These are phyloP conservation scores for Amyelois transitella DNA, from an alignment of 1,140 invertebrate genomes.

Conservation along the genomic window DNA sequence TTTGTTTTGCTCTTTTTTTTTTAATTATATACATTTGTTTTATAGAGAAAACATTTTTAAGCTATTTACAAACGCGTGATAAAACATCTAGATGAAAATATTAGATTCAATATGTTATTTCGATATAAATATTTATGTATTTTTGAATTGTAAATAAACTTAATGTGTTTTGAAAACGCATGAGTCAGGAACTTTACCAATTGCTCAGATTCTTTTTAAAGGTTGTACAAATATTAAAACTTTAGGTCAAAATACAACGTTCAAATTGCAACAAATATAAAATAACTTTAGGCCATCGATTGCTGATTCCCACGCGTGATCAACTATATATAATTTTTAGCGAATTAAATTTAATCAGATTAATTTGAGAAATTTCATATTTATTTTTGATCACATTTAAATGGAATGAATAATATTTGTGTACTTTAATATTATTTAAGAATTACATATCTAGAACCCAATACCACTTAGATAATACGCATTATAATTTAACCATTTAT, in stretches of 20 bases:
- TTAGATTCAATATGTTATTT: not conserved
- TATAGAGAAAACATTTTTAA: conserved; percentile 18
- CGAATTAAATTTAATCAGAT: not conserved
- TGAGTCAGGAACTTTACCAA: not conserved
- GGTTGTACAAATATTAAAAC: too few species aligned
- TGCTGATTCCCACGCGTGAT: not conserved
- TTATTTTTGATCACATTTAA: not conserved
- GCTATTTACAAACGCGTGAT: conserved; percentile 36
- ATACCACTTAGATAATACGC: not conserved
- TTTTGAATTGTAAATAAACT: not conserved
- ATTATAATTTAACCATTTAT: not conserved
- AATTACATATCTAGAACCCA: not conserved
- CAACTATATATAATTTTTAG: not conserved
- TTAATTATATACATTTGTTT: not conserved
- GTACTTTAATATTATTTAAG: not conserved
- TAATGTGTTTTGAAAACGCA: not conserved
- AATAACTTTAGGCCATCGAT: not conserved
- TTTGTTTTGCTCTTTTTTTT: not conserved
- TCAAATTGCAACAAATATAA: not conserved
- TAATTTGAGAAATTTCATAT: not conserved
- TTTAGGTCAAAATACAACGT: not conserved
- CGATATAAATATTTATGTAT: not conserved
- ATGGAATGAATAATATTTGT: not conserved
- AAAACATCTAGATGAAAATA: not conserved
- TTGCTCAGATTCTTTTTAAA: not conserved